A percentile compares a stretch with the other conserved stretches of the same genome.
These are phyloP conservation scores for Tachysurus vachellii DNA, from an alignment of 2,113 vertebrate species.

Conservation along the genomic window DNA sequence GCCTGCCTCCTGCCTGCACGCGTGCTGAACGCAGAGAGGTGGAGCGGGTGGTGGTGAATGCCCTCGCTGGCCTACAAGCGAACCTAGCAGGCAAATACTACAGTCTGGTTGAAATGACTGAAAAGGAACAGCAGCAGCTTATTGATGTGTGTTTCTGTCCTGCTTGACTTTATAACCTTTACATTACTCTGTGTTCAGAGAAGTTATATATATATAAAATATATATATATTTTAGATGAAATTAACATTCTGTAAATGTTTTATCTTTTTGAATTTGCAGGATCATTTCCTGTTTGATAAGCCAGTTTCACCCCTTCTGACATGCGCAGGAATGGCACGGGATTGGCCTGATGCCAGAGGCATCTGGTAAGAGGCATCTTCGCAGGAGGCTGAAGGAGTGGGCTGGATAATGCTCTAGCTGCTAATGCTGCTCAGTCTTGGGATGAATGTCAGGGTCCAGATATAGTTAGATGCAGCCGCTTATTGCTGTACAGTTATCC, in stretches of 20 bases:
- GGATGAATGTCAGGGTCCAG: slow-evolving; percentile 38
- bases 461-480: slow-evolving; percentile 48
- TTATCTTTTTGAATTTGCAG: slow-evolving; percentile 52
- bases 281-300: slow-evolving; percentile 80
- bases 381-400: background rate
- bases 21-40: slow-evolving; percentile 76
- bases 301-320: slow-evolving; percentile 76
- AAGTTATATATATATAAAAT: background rate
- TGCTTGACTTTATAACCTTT: background rate
- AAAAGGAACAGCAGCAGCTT: slow-evolving; percentile 74
- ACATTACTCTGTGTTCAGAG: background rate
- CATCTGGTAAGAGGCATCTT: slow-evolving; percentile 69
- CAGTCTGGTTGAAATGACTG: slow-evolving; percentile 74
- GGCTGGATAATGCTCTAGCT: slow-evolving; percentile 39
- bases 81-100: slow-evolving; percentile 70
- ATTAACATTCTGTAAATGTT: background rate
- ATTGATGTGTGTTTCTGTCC: slow-evolving; percentile 67
- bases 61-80: slow-evolving; percentile 67
- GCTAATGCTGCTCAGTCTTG: slow-evolving; percentile 38
- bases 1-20: slow-evolving; percentile 74
- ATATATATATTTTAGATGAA: background rate
- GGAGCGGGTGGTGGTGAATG: slow-evolving; percentile 73
- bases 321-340: slow-evolving; percentile 76
- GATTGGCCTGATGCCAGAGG: slow-evolving; percentile 78
- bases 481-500: slow-evolving; percentile 8